These are phyloP conservation scores for Dasysyrphus albostriatus DNA, from an alignment of 2,888 invertebrate genomes.

Conservation along the genomic window DNA sequence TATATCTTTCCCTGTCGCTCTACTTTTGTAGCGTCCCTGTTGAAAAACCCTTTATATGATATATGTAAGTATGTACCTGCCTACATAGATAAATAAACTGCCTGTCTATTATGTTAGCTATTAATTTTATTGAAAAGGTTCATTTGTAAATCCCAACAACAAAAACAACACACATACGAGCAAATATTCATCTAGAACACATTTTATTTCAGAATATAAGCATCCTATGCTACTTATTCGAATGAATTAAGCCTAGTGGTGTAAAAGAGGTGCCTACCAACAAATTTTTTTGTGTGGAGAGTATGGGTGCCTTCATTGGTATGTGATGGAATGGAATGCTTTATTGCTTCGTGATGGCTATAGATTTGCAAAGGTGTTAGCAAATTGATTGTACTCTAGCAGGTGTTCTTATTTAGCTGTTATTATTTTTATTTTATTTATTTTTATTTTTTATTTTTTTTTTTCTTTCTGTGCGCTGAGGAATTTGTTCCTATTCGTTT, in stretches of 20 bases:
- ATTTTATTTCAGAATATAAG: background rate
- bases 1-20: no score
- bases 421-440: background rate
- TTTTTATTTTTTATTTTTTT: background rate
- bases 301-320: background rate
- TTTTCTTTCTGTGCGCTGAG: background rate
- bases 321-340: constrained; percentile 53
- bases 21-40: no score
- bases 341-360: constrained; percentile 37
- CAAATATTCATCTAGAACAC: background rate
- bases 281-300: background rate
- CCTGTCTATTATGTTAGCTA: constrained; percentile 74
- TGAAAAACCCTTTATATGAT: no score
- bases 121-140: constrained; percentile 72
- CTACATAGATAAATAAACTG: constrained; percentile 64
- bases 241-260: constrained; percentile 2
- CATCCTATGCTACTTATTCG: no score
- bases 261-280: background rate
- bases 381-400: constrained; percentile 52
- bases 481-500: background rate
- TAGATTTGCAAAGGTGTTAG: constrained; percentile 40
- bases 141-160: constrained; percentile 60
- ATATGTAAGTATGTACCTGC: no score
- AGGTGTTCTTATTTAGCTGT: constrained; percentile 35
- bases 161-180: background rate